phyloP scores from a whole-genome alignment of 2,888 invertebrate genomes.

The Neelides folsomi region DNA sequence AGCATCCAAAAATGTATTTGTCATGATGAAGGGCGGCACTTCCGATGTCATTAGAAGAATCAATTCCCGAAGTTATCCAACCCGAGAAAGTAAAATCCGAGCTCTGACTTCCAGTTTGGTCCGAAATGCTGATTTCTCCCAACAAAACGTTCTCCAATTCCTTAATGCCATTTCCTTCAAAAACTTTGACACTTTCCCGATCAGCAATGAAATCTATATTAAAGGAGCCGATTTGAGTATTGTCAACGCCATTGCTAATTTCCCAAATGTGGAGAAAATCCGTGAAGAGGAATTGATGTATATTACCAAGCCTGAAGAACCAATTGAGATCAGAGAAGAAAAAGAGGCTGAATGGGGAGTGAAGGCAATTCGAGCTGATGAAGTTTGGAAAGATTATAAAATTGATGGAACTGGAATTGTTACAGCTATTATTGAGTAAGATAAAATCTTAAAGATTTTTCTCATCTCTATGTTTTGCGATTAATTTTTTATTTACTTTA shows the following conservation, averaged over 20 bases:
- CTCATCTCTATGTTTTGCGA: too few species aligned
- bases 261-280: not conserved
- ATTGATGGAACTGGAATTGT: too few species aligned
- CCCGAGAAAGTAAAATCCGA: not conserved
- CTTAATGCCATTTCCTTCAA: not conserved
- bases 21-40: not conserved
- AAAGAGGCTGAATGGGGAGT: not conserved
- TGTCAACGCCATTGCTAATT: not conserved
- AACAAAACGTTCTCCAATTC: not conserved
- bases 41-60: not conserved
- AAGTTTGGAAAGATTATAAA: too few species aligned
- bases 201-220: not conserved
- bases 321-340: not conserved
- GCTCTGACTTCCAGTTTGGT: not conserved
- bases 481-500: too few species aligned
- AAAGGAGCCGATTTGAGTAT: not conserved
- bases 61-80: not conserved
- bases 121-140: not conserved
- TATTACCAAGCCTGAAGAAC: not conserved
- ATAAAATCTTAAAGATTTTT: too few species aligned
- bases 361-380: not conserved
- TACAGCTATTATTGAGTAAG: too few species aligned
- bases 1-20: not conserved
- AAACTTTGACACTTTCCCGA: not conserved
- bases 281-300: not conserved